These are phyloP conservation scores for Astyanax mexicanus DNA, from an alignment of 2,797 vertebrate species.

Conservation along the genomic window DNA sequence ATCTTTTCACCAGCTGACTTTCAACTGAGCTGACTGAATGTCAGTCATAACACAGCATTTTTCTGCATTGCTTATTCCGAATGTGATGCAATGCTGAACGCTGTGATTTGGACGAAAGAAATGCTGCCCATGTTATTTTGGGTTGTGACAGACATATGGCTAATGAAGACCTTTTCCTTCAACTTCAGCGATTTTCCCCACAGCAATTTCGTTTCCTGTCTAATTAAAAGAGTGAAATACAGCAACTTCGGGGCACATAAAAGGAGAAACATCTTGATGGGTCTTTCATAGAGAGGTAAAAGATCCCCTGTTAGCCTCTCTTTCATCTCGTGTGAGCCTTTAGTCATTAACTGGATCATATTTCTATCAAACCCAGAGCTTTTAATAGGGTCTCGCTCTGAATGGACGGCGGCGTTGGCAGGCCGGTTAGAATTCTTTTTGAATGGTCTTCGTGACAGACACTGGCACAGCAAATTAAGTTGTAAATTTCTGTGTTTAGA, in stretches of 20 bases:
- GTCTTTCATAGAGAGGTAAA: conserved; percentile 34
- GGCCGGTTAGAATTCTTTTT: conserved; percentile 25
- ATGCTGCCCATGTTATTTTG: conserved; percentile 11
- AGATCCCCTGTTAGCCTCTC: conserved; percentile 24
- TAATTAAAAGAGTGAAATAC: conserved; percentile 18
- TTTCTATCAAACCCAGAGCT: conserved; percentile 41
- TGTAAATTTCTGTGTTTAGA: conserved; percentile 11
- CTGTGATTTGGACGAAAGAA: neutral
- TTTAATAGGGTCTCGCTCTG: conserved; percentile 32
- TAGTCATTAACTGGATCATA: conserved; percentile 42
- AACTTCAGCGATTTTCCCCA: neutral
- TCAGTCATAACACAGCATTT: neutral
- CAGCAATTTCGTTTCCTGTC: conserved; percentile 15
- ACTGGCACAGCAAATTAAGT: conserved; percentile 27
- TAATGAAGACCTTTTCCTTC: conserved; percentile 1
- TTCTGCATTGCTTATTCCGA: neutral
- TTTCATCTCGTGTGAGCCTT: conserved; percentile 36
- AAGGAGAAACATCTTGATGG: conserved; percentile 34
- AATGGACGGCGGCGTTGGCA: conserved; percentile 38
- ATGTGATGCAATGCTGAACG: neutral
- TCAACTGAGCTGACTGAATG: neutral
- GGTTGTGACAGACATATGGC: conserved; percentile 23
- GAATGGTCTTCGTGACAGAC: conserved; percentile 28
- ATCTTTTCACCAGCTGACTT: neutral
- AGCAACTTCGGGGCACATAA: conserved; percentile 6